Percentiles rank a stretch among this genome's conserved stretches.
phyloP scores from a whole-genome alignment of 2,113 vertebrate genomes.

The Seriola aureovittata region DNA sequence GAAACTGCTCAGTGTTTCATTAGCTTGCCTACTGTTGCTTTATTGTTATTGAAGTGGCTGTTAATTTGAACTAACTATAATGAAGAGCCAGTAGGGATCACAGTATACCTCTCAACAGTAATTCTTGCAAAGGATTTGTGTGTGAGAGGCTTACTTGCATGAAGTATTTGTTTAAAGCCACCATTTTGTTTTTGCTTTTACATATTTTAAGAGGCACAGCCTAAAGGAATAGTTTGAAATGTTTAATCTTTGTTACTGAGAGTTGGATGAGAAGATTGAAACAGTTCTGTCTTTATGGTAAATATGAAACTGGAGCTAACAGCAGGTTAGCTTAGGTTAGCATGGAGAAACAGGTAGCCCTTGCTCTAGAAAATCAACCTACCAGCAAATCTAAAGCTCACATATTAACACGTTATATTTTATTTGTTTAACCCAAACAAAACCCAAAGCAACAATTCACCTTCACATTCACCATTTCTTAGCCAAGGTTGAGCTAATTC shows the following conservation, averaged over 20 bases:
- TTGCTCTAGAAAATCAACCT: neutral
- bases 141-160: conserved; percentile 18
- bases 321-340: neutral
- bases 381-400: neutral
- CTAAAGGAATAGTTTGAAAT: neutral
- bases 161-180: conserved; percentile 7
- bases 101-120: conserved; percentile 34
- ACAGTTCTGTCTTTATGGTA: neutral
- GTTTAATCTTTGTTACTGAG: neutral
- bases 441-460: neutral
- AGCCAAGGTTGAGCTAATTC: neutral
- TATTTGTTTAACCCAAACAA: too few relatives aligned
- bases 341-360: too few relatives aligned
- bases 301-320: neutral
- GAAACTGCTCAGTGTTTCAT: conserved; percentile 77
- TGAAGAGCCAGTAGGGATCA: conserved; percentile 51
- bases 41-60: conserved; percentile 77
- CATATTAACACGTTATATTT: too few relatives aligned
- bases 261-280: neutral
- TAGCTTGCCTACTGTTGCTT: conserved; percentile 65
- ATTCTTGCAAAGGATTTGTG: neutral
- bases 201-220: neutral
- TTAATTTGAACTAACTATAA: conserved; percentile 75
- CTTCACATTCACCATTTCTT: neutral
- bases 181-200: conserved; percentile 11